Evolutionary conservation across 2,888 invertebrate species (phyloP), one percentile per base, ranked within the genome.

Genomic region (Trypoxylon attenuatum): DNA sequence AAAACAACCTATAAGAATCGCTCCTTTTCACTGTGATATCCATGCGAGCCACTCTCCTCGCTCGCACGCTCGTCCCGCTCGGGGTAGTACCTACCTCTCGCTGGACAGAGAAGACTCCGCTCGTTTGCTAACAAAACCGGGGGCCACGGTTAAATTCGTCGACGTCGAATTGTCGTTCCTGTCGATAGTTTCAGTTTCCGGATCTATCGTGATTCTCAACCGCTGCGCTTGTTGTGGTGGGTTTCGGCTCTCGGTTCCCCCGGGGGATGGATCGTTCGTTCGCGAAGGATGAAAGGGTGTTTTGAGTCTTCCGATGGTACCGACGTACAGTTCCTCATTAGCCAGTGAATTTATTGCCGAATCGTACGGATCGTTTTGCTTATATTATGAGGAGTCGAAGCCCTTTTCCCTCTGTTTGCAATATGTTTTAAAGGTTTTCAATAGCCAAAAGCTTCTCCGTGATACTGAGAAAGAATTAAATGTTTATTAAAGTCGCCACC

Each of bases 1-100:
- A 84, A 82, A 81, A 81, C 73, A 80, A 81, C 73, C 69, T 72
- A 63, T 68, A 78, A 78, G 76, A 71, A 68, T 60, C 56, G 22
- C 61, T 68, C 61, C 69, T 69, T 59, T 69, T 50, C 56, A 41
- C 50, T 43, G 23, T 66, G 54, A 51, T 59, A 41, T 45, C 18
- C 41, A 38, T 22, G 43, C 23, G 21, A 52, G 22, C 39, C 52
- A 6, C 33, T 33, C 33, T 33, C 13, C 10, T 13, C n/a, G n/a
- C n/a, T n/a, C n/a, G n/a, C 33, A 33, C 10, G 5, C 33, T 10
- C 10, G 8, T 25, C 47, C n/a, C 23, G 39, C 52, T 53, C 13
- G n/a, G 33, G 49, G 60, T 63, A 51, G 50, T 59, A 54, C 61
- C 51, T 72, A 68, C 72, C 56, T 69, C 49, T 55, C 50, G 10